Evolutionary conservation across 2,888 invertebrate species (phyloP), one percentile per base, ranked within the genome.

Genomic region (Epinotia ramella): DNA sequence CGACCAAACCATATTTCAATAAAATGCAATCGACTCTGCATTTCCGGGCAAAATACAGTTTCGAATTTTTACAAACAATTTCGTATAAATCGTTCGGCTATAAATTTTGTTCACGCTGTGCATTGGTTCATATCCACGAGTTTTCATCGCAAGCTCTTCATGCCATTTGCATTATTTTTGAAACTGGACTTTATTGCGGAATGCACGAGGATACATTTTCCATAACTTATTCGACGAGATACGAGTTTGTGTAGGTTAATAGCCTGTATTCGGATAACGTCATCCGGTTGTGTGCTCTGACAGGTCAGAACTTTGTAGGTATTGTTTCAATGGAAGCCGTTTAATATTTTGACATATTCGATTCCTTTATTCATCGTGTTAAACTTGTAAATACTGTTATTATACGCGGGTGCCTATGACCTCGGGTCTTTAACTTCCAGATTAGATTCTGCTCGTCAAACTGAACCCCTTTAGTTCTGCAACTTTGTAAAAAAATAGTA

Each of bases 51-150:
- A 70, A 67, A 66, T 57, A 63, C 59, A 60, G 53, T 70, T 59
- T 75, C 46, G 6, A 53, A 44, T 60, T 66, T 70, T 71, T 53
- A 49, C 69, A 65, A 70, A 75, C 65, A 60, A 66, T 75, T 59
- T 44, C 65, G 40, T 65, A 65, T 60, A 66, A 70, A 70, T 60
- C 60, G 49, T 59, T 75, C 11, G 65, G 49, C 20, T 70, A 71
- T 75, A 69, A 73, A 76, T 65, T 72, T 74, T 68, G 67, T 64
- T 75, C 65, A 65, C 59, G 57, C 64, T 68, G 24, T 53, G 49
- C 33, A 57, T 64, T 74, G 64, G 68, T 69, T 24, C 24, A 66
- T 24, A 70, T 44, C 20, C 16, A 12, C 24, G 11, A 40, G 24
- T n/a, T 46, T 46, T 20, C 6, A 13, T 68, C 13, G 4, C 11